These are phyloP conservation scores for Sipha flava DNA, from an alignment of 1,140 invertebrate species.

Conservation along the genomic window DNA sequence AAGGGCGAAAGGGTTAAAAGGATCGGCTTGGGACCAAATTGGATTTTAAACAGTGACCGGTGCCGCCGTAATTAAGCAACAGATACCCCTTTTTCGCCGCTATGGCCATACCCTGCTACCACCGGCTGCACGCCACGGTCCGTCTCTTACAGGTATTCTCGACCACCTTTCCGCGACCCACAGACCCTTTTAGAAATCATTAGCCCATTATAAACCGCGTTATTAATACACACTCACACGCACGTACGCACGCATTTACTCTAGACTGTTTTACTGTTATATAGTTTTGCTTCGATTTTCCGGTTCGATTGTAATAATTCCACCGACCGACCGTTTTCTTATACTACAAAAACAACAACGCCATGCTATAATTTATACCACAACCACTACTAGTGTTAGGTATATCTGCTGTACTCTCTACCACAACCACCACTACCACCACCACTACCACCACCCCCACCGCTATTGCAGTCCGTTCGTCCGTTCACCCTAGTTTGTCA, in stretches of 20 bases:
- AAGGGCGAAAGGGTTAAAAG: slow-evolving; percentile 23
- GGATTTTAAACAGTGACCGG: slow-evolving; percentile 32
- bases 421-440: not conserved
- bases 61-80: slow-evolving; percentile 25
- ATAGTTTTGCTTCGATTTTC: slow-evolving; percentile 13
- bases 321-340: not conserved
- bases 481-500: not conserved
- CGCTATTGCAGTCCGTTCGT: not conserved
- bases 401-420: not conserved
- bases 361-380: not conserved
- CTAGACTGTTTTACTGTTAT: not conserved
- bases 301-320: not conserved
- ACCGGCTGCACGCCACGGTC: not conserved
- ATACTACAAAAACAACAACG: not conserved
- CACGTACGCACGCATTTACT: not conserved
- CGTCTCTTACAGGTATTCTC: not conserved
- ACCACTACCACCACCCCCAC: too few species aligned
- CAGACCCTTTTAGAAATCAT: slow-evolving; percentile 19
- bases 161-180: not conserved
- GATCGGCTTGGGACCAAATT: slow-evolving; percentile 22
- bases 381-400: not conserved
- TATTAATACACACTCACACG: slow-evolving; percentile 9
- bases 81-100: slow-evolving; percentile 4
- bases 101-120: not conserved
- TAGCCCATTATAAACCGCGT: slow-evolving; percentile 25